Base-by-base conservation (phyloP, 2,888 invertebrate species). In the Hedychridium roseum region DNA sequence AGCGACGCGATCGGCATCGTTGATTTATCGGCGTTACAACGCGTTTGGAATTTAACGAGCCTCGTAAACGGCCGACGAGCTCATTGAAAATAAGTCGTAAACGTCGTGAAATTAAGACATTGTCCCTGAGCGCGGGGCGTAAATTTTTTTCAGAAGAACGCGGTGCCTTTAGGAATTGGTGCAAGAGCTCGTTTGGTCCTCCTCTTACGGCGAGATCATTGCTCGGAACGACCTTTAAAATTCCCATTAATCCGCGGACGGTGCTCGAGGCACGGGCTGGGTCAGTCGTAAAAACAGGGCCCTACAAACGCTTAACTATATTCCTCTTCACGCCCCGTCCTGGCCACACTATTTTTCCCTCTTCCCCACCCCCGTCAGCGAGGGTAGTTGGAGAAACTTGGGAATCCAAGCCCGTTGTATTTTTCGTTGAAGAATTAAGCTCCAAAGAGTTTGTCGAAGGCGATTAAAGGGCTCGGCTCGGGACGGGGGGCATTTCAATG, bases 401-500 rank as follows among this genome's bases (percentile, higher is more conserved):
- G n/a, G n/a, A n/a, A n/a, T n/a, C n/a, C n/a, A n/a, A n/a, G n/a
- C n/a, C n/a, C n/a, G n/a, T n/a, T n/a, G n/a, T n/a, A n/a, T n/a
- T n/a, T n/a, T n/a, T n/a, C n/a, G n/a, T n/a, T n/a, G n/a, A n/a
- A n/a, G n/a, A n/a, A n/a, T n/a, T n/a, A n/a, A n/a, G n/a, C n/a
- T n/a, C n/a, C n/a, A n/a, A n/a, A n/a, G n/a, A n/a, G n/a, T n/a
- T n/a, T n/a, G n/a, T n/a, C n/a, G n/a, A n/a, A n/a, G n/a, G n/a
- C n/a, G n/a, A n/a, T n/a, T n/a, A n/a, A n/a, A n/a, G n/a, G n/a
- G n/a, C n/a, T n/a, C n/a, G n/a, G 38, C 7, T 23, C 7, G 27
- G 28, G 40, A 44, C 37, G 57, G 60, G 61, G 64, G 50, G 57
- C 66, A 66, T 68, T 73, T 73, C 70, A 70, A 73, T 72, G 64